These are phyloP conservation scores for Porites evermanni DNA, from an alignment of 92 coral and sea anemone genomes.

Conservation along the genomic window DNA sequence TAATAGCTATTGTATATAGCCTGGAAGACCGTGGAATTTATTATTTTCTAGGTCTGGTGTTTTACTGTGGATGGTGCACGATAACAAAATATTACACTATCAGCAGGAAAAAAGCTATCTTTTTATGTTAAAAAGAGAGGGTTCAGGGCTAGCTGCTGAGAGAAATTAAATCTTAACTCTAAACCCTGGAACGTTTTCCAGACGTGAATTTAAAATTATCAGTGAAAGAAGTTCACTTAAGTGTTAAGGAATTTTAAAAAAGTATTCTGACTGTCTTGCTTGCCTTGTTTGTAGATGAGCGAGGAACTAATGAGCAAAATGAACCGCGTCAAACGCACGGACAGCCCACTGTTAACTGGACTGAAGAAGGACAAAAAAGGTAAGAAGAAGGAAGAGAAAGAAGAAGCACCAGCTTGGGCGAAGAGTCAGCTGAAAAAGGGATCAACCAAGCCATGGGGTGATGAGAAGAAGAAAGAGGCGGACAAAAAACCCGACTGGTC, in stretches of 20 bases:
- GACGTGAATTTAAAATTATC: too few species aligned
- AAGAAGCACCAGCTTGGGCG: slow-evolving; percentile 79
- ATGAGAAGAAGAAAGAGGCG: slow-evolving; percentile 45
- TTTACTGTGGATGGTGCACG: background rate
- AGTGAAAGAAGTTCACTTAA: too few species aligned
- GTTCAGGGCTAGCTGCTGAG: background rate
- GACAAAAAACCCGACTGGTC: slow-evolving; percentile 88
- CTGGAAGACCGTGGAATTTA: background rate
- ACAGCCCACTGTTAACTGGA: slow-evolving; percentile 76
- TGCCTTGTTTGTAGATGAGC: slow-evolving; percentile 17
- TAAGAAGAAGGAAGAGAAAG: slow-evolving; percentile 76
- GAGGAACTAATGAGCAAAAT: slow-evolving; percentile 71
- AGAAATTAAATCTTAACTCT: too few species aligned
- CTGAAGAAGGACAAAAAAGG: slow-evolving; percentile 65
- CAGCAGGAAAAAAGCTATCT: background rate
- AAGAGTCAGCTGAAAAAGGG: slow-evolving; percentile 76
- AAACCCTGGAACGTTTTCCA: too few species aligned
- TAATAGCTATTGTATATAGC: background rate
- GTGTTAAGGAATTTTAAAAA: too few species aligned
- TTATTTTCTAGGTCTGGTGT: background rate
- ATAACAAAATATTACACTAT: background rate
- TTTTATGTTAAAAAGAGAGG: background rate
- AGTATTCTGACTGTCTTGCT: too few species aligned
- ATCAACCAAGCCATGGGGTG: slow-evolving; percentile 54
- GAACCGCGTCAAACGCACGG: slow-evolving; percentile 85